Base-by-base conservation (phyloP, 2,797 vertebrate genomes). In the Momotus momota region DNA sequence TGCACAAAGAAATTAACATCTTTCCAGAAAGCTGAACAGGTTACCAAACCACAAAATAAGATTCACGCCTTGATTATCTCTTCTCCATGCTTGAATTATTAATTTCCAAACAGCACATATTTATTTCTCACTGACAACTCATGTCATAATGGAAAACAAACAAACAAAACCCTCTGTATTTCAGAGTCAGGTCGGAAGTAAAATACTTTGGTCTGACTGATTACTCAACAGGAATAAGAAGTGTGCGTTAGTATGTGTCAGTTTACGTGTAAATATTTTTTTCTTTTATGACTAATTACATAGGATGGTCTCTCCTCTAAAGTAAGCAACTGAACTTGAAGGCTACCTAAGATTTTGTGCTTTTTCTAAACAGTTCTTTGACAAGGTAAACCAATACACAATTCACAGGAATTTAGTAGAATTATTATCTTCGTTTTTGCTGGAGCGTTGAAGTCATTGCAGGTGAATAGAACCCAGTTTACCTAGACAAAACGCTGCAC, bases 61-160 rank as follows among this genome's bases (percentile, higher is more conserved):
- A 88, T 54, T 54, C 60, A 33, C 38, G 52, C 31, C 62, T 81
- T 31, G 43, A 81, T 0, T 85, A 48, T 31, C 22, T 95, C 86
- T 73, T 45, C 55, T 82, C 51, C 48, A 22, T n/a, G 43, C 31
- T 38, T 83, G 38, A 86, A 86, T 90, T 81, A 92, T 51, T 84
- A 69, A 66, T 45, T 58, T 70, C 27, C 66, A 80, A 86, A 88
- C 7, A 62, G 66, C 20, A 84, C 7, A 12, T 9, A 82, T 20
- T 73, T 81, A 40, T 86, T 81, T 72, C 61, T 86, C 45, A 51
- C 35, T 33, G 52, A 81, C 29, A 77, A 79, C 29, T 46, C n/a
- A 9, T 26, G 19, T 46, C 73, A 49, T 38, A 75, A 77, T 2
- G 51, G 38, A 45, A 86, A 88, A 0, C 5, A 65, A 66, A 31